Conservation (phyloP, 2,888 invertebrate species). For the Drosophila robusta region DNA sequence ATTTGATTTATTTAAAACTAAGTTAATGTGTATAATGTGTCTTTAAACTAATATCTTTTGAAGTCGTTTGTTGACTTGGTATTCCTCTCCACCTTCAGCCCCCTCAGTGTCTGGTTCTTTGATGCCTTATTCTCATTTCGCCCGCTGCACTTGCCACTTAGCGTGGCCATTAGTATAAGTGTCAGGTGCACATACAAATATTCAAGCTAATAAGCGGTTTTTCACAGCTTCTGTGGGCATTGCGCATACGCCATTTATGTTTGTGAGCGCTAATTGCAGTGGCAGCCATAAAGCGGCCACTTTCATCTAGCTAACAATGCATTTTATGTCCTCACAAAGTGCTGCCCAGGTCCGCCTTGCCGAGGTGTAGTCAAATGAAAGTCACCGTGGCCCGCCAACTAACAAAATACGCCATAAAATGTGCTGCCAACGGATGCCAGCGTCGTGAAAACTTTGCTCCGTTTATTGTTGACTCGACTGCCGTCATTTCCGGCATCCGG, state of each 20-base stretch:
- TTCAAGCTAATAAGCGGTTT: constrained; percentile 5
- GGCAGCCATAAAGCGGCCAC: constrained; percentile 25
- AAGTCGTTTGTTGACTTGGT: too few species aligned
- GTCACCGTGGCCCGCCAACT: constrained; percentile 52
- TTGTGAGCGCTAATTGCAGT: constrained; percentile 50
- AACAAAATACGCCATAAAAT: constrained; percentile 65
- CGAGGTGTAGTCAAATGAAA: constrained; percentile 56
- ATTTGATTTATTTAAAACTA: too few species aligned
- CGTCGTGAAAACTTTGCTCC: constrained; percentile 60
- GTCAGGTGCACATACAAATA: constrained; percentile 18
- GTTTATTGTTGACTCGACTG: constrained; percentile 72
- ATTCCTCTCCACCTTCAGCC: too few species aligned
- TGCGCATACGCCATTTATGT: constrained; percentile 59
- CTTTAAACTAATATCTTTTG: too few species aligned
- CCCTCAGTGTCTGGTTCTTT: too few species aligned
- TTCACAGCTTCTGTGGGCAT: constrained; percentile 14
- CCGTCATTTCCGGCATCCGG: constrained; percentile 64
- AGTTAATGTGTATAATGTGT: too few species aligned
- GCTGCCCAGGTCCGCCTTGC: constrained; percentile 41
- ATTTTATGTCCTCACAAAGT: constrained; percentile 32
- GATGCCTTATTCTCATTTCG: neutral
- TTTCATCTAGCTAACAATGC: constrained; percentile 48
- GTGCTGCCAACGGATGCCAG: constrained; percentile 60
- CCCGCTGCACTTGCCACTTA: constrained; percentile 2
- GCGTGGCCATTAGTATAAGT: constrained; percentile 13